Conservation (phyloP, 2,888 invertebrate species). For the Meteorus colon region DNA sequence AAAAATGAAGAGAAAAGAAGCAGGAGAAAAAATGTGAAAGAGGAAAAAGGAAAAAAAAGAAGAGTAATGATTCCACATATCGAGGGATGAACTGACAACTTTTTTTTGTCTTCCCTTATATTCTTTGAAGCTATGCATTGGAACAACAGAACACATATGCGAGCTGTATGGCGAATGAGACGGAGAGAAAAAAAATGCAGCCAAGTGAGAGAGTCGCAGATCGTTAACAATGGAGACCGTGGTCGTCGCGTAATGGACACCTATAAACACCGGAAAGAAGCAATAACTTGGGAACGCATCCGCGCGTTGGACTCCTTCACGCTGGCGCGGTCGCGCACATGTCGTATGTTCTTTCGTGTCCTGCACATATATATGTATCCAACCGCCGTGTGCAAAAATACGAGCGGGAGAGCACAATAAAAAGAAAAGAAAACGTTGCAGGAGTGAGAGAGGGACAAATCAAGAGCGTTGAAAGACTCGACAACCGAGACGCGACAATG, state of each 20-base stretch:
- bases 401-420: not conserved
- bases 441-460: not conserved
- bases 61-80: not conserved
- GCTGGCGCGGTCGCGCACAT: constrained; percentile 48
- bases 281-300: constrained; percentile 64
- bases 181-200: constrained; percentile 24
- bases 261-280: constrained; percentile 66
- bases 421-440: not conserved
- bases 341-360: constrained; percentile 42
- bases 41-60: not conserved
- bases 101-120: not conserved
- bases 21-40: not conserved
- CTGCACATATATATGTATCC: not conserved
- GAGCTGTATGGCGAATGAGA: not conserved
- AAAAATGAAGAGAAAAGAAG: not conserved
- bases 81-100: no score
- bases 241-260: constrained; percentile 63
- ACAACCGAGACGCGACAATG: constrained; percentile 10
- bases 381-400: constrained; percentile 1
- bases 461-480: constrained; percentile 29
- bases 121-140: no score
- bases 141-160: not conserved
- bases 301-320: constrained; percentile 52
- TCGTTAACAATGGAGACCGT: constrained; percentile 52
- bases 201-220: constrained; percentile 44